phyloP scores from a whole-genome alignment of 2,113 vertebrate genomes.

The Podilymbus podiceps region DNA sequence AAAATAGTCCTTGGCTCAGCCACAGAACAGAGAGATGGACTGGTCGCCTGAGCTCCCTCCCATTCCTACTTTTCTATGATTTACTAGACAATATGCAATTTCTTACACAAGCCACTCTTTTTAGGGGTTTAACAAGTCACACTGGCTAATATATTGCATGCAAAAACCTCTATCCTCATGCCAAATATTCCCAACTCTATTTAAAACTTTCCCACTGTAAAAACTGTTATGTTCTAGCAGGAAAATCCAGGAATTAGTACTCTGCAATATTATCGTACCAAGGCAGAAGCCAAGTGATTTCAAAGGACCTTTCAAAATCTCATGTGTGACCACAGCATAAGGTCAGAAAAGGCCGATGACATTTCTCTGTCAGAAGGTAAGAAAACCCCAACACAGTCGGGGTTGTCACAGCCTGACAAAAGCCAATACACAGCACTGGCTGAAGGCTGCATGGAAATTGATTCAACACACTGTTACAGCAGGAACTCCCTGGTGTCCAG shows the following conservation, averaged over 20 bases:
- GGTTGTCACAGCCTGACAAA: neutral
- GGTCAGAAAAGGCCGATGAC: conserved; percentile 35
- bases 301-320: conserved; percentile 41
- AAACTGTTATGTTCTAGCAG: conserved; percentile 14
- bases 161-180: conserved; percentile 11
- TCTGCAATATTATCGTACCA: neutral
- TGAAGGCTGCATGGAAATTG: neutral
- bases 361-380: conserved; percentile 31
- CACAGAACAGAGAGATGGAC: conserved; percentile 3
- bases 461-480: neutral
- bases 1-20: conserved; percentile 36
- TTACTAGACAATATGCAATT: conserved; percentile 40
- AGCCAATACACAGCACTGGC: neutral
- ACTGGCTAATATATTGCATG: conserved; percentile 39
- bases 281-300: conserved; percentile 23
- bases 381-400: neutral
- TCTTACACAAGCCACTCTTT: conserved; percentile 36
- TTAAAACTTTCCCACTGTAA: conserved; percentile 54
- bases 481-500: neutral
- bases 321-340: neutral
- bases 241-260: conserved; percentile 53
- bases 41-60: conserved; percentile 6
- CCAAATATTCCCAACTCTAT: conserved; percentile 52
- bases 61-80: conserved; percentile 40
- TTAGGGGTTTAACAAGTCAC: conserved; percentile 41